These are phyloP conservation scores for Trinectes maculatus DNA, from an alignment of 2,113 vertebrate species.

Conservation along the genomic window DNA sequence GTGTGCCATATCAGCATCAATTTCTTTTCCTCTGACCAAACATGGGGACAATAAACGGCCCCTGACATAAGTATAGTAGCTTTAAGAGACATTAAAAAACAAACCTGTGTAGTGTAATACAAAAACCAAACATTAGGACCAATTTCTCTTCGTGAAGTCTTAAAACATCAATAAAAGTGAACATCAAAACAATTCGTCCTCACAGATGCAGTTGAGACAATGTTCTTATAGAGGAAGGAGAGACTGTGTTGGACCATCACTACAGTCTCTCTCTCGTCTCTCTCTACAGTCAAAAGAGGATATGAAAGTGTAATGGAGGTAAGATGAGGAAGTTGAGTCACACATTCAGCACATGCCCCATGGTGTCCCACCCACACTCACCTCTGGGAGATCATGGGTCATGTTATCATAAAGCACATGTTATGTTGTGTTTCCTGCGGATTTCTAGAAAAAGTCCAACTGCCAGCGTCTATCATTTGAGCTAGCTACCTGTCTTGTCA, in stretches of 20 bases:
- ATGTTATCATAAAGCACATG: conserved; percentile 67
- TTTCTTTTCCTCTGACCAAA: conserved; percentile 40
- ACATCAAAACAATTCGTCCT: too few species aligned
- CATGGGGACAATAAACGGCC: conserved; percentile 28
- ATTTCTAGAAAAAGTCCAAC: conserved; percentile 41
- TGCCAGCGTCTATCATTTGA: background rate
- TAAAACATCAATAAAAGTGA: too few species aligned
- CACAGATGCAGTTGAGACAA: conserved; percentile 25
- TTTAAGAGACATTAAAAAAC: too few species aligned
- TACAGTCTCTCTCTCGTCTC: conserved; percentile 30
- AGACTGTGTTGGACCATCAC: conserved; percentile 29
- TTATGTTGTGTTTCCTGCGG: conserved; percentile 33
- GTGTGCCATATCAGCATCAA: conserved; percentile 10
- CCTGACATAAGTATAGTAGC: too few species aligned
- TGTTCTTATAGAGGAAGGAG: conserved; percentile 16
- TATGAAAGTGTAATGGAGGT: conserved; percentile 58
- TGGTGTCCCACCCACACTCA: conserved; percentile 66
- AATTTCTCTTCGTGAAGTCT: too few species aligned
- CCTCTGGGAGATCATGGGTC: conserved; percentile 73
- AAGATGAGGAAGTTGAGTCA: conserved; percentile 79
- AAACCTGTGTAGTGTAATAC: too few species aligned
- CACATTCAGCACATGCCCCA: conserved; percentile 73
- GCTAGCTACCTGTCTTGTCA: conserved; percentile 4
- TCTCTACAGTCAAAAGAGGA: conserved; percentile 77
- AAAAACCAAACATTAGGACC: too few species aligned